These are phyloP conservation scores for Sinopyrophorus schimmeli DNA, from an alignment of 2,888 invertebrate species.

Conservation along the genomic window DNA sequence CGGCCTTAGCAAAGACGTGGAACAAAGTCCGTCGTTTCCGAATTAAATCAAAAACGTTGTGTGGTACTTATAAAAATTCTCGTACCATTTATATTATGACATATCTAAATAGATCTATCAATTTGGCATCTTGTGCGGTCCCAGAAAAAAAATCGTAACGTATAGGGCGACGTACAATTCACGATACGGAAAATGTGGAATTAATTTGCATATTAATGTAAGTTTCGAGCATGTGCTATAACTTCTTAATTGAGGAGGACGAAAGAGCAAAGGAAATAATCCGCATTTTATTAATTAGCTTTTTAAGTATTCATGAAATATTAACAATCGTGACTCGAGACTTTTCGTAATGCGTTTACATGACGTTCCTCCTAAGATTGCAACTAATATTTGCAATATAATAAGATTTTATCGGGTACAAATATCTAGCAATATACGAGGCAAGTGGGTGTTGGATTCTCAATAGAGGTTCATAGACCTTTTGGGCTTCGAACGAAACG, in stretches of 20 bases:
- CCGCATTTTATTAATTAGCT: slow-evolving; percentile 29
- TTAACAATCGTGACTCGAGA: slow-evolving; percentile 28
- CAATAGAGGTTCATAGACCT: slow-evolving; percentile 20
- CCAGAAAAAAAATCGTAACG: slow-evolving; percentile 8
- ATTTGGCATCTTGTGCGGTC: slow-evolving; percentile 19
- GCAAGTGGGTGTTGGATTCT: slow-evolving; percentile 22
- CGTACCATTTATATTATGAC: slow-evolving; percentile 14
- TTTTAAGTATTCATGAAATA: slow-evolving; percentile 28
- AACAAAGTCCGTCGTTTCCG: too few species aligned
- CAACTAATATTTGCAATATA: slow-evolving; percentile 28
- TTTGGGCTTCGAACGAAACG: too few species aligned
- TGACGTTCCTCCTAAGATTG: slow-evolving; percentile 19
- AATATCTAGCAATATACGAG: slow-evolving; percentile 24
- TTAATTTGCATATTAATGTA: slow-evolving; percentile 26
- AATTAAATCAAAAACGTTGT: too few species aligned
- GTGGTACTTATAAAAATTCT: too few species aligned
- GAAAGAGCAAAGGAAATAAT: slow-evolving; percentile 24
- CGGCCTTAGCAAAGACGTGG: too few species aligned
- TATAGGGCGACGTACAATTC: slow-evolving; percentile 7
- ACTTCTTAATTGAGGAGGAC: slow-evolving; percentile 23
- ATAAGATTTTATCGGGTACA: slow-evolving; percentile 27
- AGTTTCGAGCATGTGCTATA: slow-evolving; percentile 16
- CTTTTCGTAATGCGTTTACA: slow-evolving; percentile 31
- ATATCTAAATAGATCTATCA: slow-evolving; percentile 22
- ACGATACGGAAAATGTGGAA: slow-evolving; percentile 22